Base-by-base conservation (phyloP, 2,113 vertebrate genomes). In the Lamprotornis superbus region DNA sequence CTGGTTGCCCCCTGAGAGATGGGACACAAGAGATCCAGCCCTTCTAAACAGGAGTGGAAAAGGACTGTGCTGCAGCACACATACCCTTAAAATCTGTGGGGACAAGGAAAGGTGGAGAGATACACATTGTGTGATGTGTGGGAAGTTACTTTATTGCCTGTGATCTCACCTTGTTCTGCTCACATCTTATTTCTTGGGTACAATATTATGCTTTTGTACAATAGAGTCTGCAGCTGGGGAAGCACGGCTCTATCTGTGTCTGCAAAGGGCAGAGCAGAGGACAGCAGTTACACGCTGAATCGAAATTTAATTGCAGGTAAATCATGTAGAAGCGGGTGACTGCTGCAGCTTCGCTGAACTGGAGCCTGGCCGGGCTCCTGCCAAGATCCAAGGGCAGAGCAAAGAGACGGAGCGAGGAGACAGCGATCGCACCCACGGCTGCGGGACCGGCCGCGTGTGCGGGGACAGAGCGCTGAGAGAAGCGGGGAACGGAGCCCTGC, bases 191-290 rank as follows among this genome's bases (percentile, higher is more conserved):
- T 50, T 71, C 57, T 25, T 0, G 17, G 30, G 33, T 15, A 12
- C 73, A 15, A 1, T 24, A 0, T 31, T 10, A 8, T 7, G 52
- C 63, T 56, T 21, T 0, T 0, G 24, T 1, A 17, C 42, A 0
- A 4, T 0, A 4, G 31, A 73, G 23, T 0, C 53, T 11, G 76
- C 83, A 25, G 70, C 42, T 15, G 69, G 15, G 39, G 44, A 40
- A 55, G 22, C 37, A 1, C 21, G 2, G 39, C 1, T 7, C 7
- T 7, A 70, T 5, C 40, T 9, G 37, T 2, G 55, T 3, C 60
- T 24, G 90, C 60, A 2, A 50, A 82, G 83, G 77, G 87, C 91
- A 85, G 69, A n/a, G 74, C 16, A 14, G 0, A 65, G 76, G 69
- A 23, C 46, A 7, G 52, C 80, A 52, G 56, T 15, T 59, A 47